phyloP scores from a whole-genome alignment of 1,140 invertebrate species.

The Orchestia grillus region DNA sequence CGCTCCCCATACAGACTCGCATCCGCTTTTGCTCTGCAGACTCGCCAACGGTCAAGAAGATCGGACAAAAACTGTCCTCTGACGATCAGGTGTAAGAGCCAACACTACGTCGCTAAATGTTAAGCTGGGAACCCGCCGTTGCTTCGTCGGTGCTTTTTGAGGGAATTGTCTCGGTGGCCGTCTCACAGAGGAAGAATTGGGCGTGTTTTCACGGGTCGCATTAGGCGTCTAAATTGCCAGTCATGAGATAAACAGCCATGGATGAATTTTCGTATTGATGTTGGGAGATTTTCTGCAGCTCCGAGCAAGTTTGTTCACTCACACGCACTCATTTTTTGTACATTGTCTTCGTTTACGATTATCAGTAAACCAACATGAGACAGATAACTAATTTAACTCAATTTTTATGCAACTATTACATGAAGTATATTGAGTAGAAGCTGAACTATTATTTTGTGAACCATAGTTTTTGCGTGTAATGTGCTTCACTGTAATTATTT shows the following conservation, averaged over 20 bases:
- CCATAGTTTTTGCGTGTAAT: no score
- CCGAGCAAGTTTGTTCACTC: no score
- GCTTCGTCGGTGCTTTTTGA: neutral
- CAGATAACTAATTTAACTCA: no score
- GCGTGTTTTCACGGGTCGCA: neutral
- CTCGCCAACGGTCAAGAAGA: conserved; percentile 34
- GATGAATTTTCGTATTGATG: no score
- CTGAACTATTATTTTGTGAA: no score
- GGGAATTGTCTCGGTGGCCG: neutral
- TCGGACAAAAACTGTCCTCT: conserved; percentile 17
- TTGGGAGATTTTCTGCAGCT: neutral
- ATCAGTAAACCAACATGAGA: no score
- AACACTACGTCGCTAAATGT: neutral
- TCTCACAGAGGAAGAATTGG: neutral
- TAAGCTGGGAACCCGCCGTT: neutral
- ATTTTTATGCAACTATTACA: no score
- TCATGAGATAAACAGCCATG: neutral
- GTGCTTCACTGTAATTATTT: no score
- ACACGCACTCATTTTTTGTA: no score
- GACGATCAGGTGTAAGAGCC: neutral
- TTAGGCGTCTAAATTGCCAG: neutral
- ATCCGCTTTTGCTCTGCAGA: neutral
- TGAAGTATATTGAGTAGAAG: no score
- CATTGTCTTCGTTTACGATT: no score
- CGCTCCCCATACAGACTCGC: neutral